phyloP scores from a whole-genome alignment of 2,113 vertebrate species.

The Syrmaticus mikado region DNA sequence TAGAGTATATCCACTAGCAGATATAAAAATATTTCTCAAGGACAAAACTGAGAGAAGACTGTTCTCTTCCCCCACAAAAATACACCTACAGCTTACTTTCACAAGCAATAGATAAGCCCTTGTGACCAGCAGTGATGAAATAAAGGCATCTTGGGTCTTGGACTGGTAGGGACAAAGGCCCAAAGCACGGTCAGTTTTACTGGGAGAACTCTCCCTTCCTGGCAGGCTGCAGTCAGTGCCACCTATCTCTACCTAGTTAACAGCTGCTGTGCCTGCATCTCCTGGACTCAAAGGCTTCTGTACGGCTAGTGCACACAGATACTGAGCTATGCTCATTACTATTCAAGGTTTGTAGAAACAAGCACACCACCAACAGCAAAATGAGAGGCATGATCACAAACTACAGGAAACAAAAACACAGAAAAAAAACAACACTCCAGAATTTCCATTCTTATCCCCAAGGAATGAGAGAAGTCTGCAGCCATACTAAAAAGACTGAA shows the following conservation, averaged over 20 bases:
- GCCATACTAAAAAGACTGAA: not conserved
- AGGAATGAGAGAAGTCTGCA: not conserved
- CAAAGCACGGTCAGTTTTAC: accelerated
- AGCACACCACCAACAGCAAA: not conserved
- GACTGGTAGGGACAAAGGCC: not conserved
- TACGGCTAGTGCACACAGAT: no score
- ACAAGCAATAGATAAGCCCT: not conserved
- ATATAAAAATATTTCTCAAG: not conserved
- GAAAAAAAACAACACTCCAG: not conserved
- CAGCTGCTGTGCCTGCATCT: not conserved
- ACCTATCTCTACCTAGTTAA: not conserved
- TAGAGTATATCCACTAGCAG: not conserved
- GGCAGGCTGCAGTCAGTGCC: not conserved
- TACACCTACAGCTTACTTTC: not conserved
- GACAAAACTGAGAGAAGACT: not conserved
- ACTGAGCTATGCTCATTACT: not conserved
- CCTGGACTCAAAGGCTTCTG: not conserved
- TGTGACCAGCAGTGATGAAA: not conserved
- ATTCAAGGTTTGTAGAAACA: not conserved
- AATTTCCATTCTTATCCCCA: not conserved
- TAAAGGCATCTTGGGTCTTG: not conserved
- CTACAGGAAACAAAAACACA: not conserved
- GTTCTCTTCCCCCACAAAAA: accelerated
- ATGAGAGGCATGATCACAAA: not conserved
- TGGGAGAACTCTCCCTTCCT: not conserved